Base-by-base conservation (phyloP, 2,797 vertebrate genomes). In the Knipowitschia caucasica region DNA sequence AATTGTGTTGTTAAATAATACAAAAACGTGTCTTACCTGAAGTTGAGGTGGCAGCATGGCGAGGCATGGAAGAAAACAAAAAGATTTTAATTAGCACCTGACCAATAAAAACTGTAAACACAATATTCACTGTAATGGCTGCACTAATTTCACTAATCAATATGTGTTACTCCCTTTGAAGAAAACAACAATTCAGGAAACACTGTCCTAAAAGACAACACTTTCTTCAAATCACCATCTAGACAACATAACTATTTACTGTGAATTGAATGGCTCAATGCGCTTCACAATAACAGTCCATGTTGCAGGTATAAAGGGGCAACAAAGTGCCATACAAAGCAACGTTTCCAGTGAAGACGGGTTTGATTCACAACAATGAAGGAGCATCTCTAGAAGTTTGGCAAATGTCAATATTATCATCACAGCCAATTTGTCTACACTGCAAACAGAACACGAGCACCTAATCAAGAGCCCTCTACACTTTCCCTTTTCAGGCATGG, bases 11-110 rank as follows among this genome's bases (percentile, higher is more conserved):
- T 15, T 8, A 20, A 18, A 18, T 6, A 18, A 25, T 14, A n/a
- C 5, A 7, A 43, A 4, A 3, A n/a, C 14, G 26, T 38, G 0
- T 72, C 85, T 88, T 87, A 88, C 86, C 86, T 88, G 56, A 69
- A 53, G 68, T 64, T 30, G 61, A 57, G 45, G 57, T 30, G 1
- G 55, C 47, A 44, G 53, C 55, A 74, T n/a, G 70, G 45, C 66
- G 56, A 38, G 50, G 64, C 80, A 83, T 80, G 56, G 39, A 74
- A 25, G 44, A 49, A 64, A 14, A 62, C 38, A 69, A 38, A 71
- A 53, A 57, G 17, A 67, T 1, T 5, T 6, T 15, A 30, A 56
- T 84, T 70, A 83, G 64, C 23, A 38, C 9, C 67, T 7, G n/a
- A n/a, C n/a, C n/a, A n/a, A n/a, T n/a, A n/a, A n/a, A n/a, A n/a